Evolutionary conservation across 2,113 vertebrate genomes (phyloP), one percentile per base, ranked within the genome.

Genomic region (Zeus faber): DNA sequence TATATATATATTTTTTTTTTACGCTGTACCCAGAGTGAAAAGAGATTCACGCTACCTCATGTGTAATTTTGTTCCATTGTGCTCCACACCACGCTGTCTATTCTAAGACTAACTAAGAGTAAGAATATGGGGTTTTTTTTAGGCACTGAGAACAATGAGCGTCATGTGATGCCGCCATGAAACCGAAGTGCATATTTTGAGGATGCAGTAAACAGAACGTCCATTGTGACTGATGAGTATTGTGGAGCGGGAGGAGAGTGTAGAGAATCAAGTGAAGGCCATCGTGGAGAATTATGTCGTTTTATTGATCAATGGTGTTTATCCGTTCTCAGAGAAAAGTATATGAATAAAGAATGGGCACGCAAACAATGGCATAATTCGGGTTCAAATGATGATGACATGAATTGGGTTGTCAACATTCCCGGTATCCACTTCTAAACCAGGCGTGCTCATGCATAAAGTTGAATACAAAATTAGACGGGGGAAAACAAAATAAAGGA

Each of bases 401-500:
- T 27, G 2, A 21, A 48, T 21, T 9, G 2, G 40, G 1, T 40
- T 61, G 46, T 14, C 20, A 23, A 16, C 23, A 31, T 58, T 49
- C 58, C 21, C n/a, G 64, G 10, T 25, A 14, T 3, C 50, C 20
- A 9, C 33, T 37, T 10, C 26, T 52, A 31, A 52, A 62, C 6
- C 26, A 46, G 40, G 40, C 46, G 35, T 22, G 31, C 39, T 60
- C 41, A 2, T 26, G 11, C 13, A 4, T 33, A 58, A 8, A 29
- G 31, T 57, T 53, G n/a, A 62, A 60, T 43, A 21, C 46, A 50
- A 35, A 54, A 59, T 9, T n/a, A 58, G 37, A 62, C 48, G 40
- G 31, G 61, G 43, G 44, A 21, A n/a, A 55, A 58, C 59, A 70
- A n/a, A 69, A 72, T 70, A 41, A n/a, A 44, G 22, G 54, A 47